These are phyloP conservation scores for Notodonta ziczac DNA, from an alignment of 2,888 invertebrate species.

Conservation along the genomic window DNA sequence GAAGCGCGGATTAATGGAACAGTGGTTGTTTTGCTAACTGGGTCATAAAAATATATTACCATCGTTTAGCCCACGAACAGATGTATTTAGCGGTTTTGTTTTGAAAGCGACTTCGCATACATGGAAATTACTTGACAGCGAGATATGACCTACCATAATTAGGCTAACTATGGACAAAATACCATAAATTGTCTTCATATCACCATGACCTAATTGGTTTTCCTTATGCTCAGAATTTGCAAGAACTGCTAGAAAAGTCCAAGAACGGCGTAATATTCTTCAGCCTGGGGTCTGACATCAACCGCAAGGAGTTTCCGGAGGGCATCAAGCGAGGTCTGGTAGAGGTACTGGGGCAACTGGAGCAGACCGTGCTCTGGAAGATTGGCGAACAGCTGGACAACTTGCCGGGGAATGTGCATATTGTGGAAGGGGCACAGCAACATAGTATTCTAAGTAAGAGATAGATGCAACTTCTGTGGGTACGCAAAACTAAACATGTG, in stretches of 20 bases:
- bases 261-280: conserved; percentile 72
- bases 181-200: too few relatives aligned
- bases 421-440: conserved; percentile 62
- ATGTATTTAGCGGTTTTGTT: conserved; percentile 1
- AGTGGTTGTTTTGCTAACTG: conserved; percentile 14
- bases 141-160: too few relatives aligned
- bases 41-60: conserved; percentile 31
- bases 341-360: conserved; percentile 62
- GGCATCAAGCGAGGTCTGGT: conserved; percentile 53
- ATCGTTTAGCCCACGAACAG: conserved; percentile 16
- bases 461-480: too few relatives aligned
- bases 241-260: conserved; percentile 61
- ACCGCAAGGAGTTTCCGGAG: conserved; percentile 54
- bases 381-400: conserved; percentile 45
- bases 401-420: conserved; percentile 64
- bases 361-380: conserved; percentile 75
- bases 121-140: too few relatives aligned
- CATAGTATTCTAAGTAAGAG: conserved; percentile 59
- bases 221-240: conserved; percentile 51
- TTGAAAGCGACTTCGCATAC: neutral
- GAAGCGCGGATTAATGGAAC: conserved; percentile 18
- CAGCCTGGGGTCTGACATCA: conserved; percentile 66
- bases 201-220: neutral
- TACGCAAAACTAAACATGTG: too few relatives aligned
- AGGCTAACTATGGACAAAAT: too few relatives aligned